Evolutionary conservation across 2,797 vertebrate genomes (phyloP).

Genomic region (Pangasius mekongensis): DNA sequence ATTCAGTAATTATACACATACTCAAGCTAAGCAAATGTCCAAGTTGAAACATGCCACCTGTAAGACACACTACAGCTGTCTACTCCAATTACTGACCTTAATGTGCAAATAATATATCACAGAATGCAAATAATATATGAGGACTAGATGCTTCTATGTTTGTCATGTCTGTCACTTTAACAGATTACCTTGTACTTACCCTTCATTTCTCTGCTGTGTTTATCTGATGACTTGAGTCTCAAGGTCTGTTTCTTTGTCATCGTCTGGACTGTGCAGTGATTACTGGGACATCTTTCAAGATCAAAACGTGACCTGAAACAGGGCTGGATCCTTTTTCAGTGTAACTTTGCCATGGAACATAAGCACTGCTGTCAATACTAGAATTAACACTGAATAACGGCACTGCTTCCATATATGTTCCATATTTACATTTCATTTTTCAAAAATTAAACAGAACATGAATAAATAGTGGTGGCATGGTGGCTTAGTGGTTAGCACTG

Average conservation of each 20-base stretch:
- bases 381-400: background rate
- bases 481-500: too few species aligned
- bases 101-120: background rate
- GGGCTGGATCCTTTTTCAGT: constrained; percentile 21
- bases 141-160: constrained; percentile 7
- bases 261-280: constrained; percentile 4
- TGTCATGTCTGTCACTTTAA: constrained; percentile 29
- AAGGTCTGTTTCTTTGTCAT: background rate
- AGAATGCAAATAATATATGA: constrained; percentile 7
- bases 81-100: constrained; percentile 4
- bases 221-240: constrained; percentile 9
- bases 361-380: background rate
- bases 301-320: constrained; percentile 35
- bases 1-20: constrained; percentile 26
- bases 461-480: background rate
- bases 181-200: constrained; percentile 21
- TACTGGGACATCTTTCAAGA: constrained; percentile 6
- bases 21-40: background rate
- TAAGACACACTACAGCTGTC: background rate
- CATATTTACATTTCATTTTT: background rate
- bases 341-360: background rate
- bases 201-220: constrained; percentile 37
- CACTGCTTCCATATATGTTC: background rate
- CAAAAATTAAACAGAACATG: background rate
- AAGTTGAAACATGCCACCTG: background rate